A percentile compares a stretch with the other conserved stretches of the same genome.
Conservation (phyloP, 2,888 invertebrate species). For the Eucera pruinosa region DNA sequence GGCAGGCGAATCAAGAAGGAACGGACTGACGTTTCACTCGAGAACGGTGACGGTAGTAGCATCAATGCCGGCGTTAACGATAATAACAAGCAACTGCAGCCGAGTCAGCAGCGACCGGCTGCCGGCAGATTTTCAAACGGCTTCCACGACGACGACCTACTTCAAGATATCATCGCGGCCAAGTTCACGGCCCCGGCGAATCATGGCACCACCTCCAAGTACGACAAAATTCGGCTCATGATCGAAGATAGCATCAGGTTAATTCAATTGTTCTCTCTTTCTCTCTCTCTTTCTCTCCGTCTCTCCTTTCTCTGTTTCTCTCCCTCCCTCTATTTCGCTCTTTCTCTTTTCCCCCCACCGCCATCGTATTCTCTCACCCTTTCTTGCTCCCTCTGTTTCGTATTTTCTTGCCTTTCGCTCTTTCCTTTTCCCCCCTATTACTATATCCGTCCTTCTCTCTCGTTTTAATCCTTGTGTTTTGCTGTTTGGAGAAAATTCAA, state of each 20-base stretch:
- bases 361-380: neutral
- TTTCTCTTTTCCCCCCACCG: neutral
- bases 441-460: neutral
- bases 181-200: constrained; percentile 77
- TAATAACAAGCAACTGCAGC: constrained; percentile 53
- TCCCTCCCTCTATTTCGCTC: neutral
- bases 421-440: neutral
- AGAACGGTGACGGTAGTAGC: constrained; percentile 61
- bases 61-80: constrained; percentile 59
- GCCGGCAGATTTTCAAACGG: constrained; percentile 76
- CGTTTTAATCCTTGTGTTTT: neutral
- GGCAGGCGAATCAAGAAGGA: constrained; percentile 80
- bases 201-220: constrained; percentile 75
- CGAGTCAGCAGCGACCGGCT: constrained; percentile 55
- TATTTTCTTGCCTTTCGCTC: neutral
- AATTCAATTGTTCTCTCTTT: constrained; percentile 38
- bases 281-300: neutral
- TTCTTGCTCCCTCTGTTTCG: neutral
- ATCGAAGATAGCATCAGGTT: constrained; percentile 89
- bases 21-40: constrained; percentile 59
- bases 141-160: constrained; percentile 78
- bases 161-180: constrained; percentile 79
- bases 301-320: neutral
- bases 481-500: neutral
- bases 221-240: constrained; percentile 86